Conservation (phyloP, 2,888 invertebrate genomes). For the Drosophila diplacantha region DNA sequence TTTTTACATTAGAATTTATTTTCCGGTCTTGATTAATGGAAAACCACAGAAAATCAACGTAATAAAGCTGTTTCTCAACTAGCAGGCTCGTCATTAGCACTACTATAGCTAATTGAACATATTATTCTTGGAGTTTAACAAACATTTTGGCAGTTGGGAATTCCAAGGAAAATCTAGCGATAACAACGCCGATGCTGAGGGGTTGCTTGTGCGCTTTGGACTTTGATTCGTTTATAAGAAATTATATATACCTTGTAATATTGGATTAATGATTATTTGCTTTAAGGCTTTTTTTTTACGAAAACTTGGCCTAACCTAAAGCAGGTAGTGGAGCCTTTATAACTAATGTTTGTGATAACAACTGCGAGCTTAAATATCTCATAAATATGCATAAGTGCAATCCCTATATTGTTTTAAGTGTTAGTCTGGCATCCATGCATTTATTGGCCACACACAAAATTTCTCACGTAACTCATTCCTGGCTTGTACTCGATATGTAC, state of each 20-base stretch:
- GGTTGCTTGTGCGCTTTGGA: background rate
- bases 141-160: background rate
- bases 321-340: background rate
- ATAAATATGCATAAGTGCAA: too few relatives aligned
- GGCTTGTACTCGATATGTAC: conserved; percentile 18
- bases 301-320: background rate
- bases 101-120: too few relatives aligned
- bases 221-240: background rate
- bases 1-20: background rate
- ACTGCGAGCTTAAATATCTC: too few relatives aligned
- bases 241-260: background rate
- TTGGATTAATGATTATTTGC: too few relatives aligned
- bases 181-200: background rate
- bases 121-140: background rate
- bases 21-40: background rate
- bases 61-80: background rate
- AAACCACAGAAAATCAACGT: background rate
- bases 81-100: background rate
- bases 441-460: conserved; percentile 23
- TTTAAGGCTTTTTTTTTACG: too few relatives aligned
- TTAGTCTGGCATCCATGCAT: background rate
- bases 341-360: too few relatives aligned
- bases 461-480: conserved; percentile 31
- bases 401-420: conserved; percentile 4
- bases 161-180: background rate